Evolutionary conservation across 2,888 invertebrate genomes (phyloP), one percentile per base, ranked within the genome.

Genomic region (Ennomos erosarius): DNA sequence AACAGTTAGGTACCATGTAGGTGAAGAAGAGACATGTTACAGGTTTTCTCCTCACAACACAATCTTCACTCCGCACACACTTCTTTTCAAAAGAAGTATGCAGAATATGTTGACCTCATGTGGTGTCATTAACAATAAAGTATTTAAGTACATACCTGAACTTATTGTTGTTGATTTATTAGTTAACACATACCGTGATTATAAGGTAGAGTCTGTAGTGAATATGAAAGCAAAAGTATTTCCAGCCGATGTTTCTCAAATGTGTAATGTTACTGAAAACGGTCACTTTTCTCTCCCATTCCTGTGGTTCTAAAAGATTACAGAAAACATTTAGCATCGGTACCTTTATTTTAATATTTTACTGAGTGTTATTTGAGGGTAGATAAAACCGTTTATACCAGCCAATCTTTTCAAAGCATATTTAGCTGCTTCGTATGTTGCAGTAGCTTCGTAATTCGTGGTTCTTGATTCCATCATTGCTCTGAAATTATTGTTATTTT

Each of bases 141-240:
- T 16, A 16, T 16, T n/a, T n/a, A n/a, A n/a, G n/a, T n/a, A 3
- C 16, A 16, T 16, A 16, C 16, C 16, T 16, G 3, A 26, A 26
- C 26, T 4, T 26, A 6, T 26, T 6, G 6, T 26, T 26, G 26
- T 26, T 26, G 6, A 26, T 26, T 26, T 26, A 26, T 26, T 26
- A 6, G 26, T 26, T 6, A 3, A 26, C 44, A 58, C 68, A 73
- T 66, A 89, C 85, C 66, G 84, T 87, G 0, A 86, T 37, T 11
- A 76, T 54, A 3, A 88, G 71, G 38, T 73, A 70, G 1, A 76
- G 64, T 57, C 71, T 78, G 61, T 85, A 73, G 47, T 79, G 73
- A 6, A 59, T 34, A 63, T 85, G 84, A 62, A 85, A 90, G 0
- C 76, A 65, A 2, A 75, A 65, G 64, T 80, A 87, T 55, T 90